Conservation (phyloP, 2,113 vertebrate species). For the Pachypanchax playfairii region DNA sequence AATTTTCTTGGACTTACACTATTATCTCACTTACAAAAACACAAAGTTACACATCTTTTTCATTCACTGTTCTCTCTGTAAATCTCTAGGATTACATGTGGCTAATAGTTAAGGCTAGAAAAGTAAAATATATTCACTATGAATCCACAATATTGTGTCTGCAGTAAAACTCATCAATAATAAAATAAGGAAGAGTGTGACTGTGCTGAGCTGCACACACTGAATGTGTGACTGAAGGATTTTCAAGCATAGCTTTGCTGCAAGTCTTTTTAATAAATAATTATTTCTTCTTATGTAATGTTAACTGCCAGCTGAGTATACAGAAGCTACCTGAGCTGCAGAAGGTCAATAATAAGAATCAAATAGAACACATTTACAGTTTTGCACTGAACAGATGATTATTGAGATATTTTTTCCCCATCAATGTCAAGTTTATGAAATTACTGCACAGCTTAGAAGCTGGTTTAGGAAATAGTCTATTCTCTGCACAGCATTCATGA, state of each 20-base stretch:
- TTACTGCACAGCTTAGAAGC: slow-evolving; percentile 1
- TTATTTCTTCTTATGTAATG: slow-evolving; percentile 7
- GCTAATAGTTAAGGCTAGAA: not conserved
- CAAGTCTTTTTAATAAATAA: slow-evolving; percentile 13
- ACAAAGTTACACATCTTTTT: too few species aligned
- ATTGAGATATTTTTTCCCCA: slow-evolving; percentile 5
- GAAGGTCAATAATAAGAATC: slow-evolving; percentile 3
- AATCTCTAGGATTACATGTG: not conserved
- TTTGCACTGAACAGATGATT: slow-evolving; percentile 7
- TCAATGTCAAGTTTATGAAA: slow-evolving; percentile 2
- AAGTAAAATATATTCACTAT: not conserved
- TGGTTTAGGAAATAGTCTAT: not conserved
- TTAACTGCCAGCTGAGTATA: slow-evolving; percentile 13
- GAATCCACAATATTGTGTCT: slow-evolving; percentile 4
- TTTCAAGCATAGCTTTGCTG: slow-evolving; percentile 11
- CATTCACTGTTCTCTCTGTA: not conserved
- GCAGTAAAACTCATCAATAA: slow-evolving; percentile 23
- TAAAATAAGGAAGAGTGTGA: not conserved
- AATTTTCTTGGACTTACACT: too few species aligned
- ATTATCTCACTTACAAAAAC: too few species aligned
- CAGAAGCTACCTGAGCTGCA: not conserved
- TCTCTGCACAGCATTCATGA: not conserved
- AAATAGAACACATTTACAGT: not conserved
- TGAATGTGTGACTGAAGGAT: slow-evolving; percentile 7
- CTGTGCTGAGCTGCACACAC: not conserved